A percentile compares a stretch with the other conserved stretches of the same genome.
phyloP scores from a whole-genome alignment of 2,888 invertebrate species.

The Eupithecia centaureata region DNA sequence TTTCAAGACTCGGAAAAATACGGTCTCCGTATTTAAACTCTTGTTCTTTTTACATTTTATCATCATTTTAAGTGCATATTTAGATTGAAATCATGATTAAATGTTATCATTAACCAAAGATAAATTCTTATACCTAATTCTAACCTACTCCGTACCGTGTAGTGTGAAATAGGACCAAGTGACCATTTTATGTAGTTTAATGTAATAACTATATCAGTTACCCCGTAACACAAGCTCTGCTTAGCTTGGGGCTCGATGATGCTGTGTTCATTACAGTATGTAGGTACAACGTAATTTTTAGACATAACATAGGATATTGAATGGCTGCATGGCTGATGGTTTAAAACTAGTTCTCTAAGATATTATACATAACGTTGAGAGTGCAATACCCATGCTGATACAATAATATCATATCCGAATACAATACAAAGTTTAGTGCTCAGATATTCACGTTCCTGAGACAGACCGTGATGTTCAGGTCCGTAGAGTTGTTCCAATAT shows the following conservation, averaged over 20 bases:
- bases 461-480: conserved; percentile 17
- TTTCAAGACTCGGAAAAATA: background rate
- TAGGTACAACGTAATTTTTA: too few species aligned
- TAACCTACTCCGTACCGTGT: too few species aligned
- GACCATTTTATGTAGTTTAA: too few species aligned
- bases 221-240: too few species aligned
- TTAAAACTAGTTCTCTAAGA: background rate
- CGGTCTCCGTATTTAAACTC: background rate
- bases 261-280: too few species aligned
- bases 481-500: background rate
- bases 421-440: background rate
- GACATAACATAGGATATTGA: too few species aligned
- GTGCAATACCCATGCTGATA: background rate
- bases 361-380: background rate
- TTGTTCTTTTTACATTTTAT: background rate
- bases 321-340: background rate
- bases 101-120: too few species aligned
- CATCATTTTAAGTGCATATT: background rate
- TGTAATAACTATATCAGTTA: too few species aligned
- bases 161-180: too few species aligned
- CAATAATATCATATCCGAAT: background rate
- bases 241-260: too few species aligned
- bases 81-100: too few species aligned
- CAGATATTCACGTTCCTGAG: conserved; percentile 12
- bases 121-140: too few species aligned